Evolutionary conservation across 2,888 invertebrate genomes (phyloP), one percentile per base, ranked within the genome.

Genomic region (Eristalis arbustorum): DNA sequence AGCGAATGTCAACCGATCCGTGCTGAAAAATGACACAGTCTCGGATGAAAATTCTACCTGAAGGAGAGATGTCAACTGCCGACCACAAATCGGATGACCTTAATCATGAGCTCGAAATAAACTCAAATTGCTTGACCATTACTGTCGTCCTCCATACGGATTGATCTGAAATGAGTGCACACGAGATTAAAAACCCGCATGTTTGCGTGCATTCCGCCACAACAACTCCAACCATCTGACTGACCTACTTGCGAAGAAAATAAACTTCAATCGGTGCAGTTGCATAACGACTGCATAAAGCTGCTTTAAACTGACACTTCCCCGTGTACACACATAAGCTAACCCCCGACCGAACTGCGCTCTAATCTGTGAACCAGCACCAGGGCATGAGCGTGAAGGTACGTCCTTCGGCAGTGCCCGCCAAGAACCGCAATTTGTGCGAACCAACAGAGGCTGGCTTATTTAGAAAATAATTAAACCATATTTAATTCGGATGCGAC

Each of bases 391-490:
- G n/a, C n/a, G n/a, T 59, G 25, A 25, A 59, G 59, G 59, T 25
- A 59, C 25, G 59, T 25, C 56, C 37, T 37, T 37, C n/a, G 14
- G 22, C 10, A 56, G 56, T 56, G 59, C 59, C 13, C 25, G 59
- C 59, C 59, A 59, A 14, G 59, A 59, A 84, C 81, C 84, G 84
- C 84, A 81, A 85, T 85, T 85, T 85, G 84, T 85, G 81, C 68
- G 77, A 81, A 28, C 79, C 79, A 69, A 75, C 72, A 81, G 73
- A 72, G 77, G 75, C 73, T 76, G 73, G 85, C 85, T 87, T 87
- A 87, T 87, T 87, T 87, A 87, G 82, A 78, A 83, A 87, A 87
- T 87, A 87, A 87, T 87, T 87, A 87, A 87, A 87, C 82, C 85
- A 78, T 82, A 87, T 87, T 87, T 87, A 87, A 87, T 83, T 74